Base-by-base conservation (phyloP, 1,140 invertebrate species). In the Sminthurides bifidus region DNA sequence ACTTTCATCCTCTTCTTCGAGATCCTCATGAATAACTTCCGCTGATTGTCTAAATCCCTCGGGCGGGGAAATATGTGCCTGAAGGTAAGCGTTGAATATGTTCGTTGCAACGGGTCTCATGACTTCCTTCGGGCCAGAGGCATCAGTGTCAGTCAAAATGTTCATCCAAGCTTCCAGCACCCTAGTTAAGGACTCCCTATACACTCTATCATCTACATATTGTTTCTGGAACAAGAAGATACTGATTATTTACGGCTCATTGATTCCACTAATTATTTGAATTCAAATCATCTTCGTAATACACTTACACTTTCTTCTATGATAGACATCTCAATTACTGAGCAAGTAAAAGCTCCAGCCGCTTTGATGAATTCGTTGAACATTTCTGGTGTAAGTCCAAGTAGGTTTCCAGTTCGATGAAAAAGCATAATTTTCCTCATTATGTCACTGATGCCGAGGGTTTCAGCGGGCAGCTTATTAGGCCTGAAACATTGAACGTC, bases 131-230 rank as follows among this genome's bases (percentile, higher is more conserved):
- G 78, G 78, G 31, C 81, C 77, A 65, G 73, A 67, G 14, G 44
- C 44, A 2, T 74, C 67, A 15, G 62, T 66, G 29, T 83, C 78
- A 57, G 76, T 76, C 8, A 83, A 68, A 56, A 86, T 71, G 29
- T 75, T 75, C 40, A 81, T 74, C 88, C 88, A 92, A 0, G 81
- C 80, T 66, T 83, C 80, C 24, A 48, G 27, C 5, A 48, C 81
- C 58, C 80, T 79, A 60, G 87, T 85, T 65, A 88, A 80, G 1
- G 85, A 83, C 69, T 90, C 87, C 69, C 79, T 79, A 69, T 81
- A 85, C 54, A 82, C 70, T 52, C 75, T 75, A 64, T 85, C 81
- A 57, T 84, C 83, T 53, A 75, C 52, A 19, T 24, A 40, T 26
- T 26, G 43, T 37, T 58, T 53, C 61, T 63, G 41, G 15, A 30